These are phyloP conservation scores for Crocodylus rhombifer DNA, from an alignment of 2,797 vertebrate genomes.

Conservation along the genomic window DNA sequence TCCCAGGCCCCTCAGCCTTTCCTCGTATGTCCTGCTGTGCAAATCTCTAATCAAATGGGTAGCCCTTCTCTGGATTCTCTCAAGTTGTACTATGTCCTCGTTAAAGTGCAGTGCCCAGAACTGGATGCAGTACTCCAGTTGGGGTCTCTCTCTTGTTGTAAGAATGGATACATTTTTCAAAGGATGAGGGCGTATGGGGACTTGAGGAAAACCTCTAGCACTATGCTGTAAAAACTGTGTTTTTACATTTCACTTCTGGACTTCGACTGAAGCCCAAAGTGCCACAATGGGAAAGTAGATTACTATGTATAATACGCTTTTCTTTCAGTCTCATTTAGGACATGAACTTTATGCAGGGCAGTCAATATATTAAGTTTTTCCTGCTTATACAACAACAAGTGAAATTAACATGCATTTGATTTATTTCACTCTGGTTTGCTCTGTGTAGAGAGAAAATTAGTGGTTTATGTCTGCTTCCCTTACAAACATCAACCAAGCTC, in stretches of 20 bases:
- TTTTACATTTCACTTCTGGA: background rate
- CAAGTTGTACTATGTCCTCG: too few species aligned
- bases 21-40: too few species aligned
- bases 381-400: background rate
- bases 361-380: background rate
- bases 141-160: background rate
- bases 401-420: background rate
- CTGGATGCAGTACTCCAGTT: too few species aligned
- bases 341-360: background rate
- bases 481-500: background rate
- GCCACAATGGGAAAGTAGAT: background rate
- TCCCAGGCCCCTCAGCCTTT: too few species aligned
- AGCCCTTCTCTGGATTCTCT: too few species aligned
- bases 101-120: too few species aligned
- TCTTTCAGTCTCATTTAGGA: background rate
- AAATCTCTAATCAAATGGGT: too few species aligned
- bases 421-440: background rate
- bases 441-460: background rate
- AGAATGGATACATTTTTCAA: background rate
- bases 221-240: background rate
- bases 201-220: background rate
- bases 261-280: background rate
- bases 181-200: too few species aligned
- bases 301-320: background rate
- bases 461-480: background rate